phyloP scores from a whole-genome alignment of 2,113 vertebrate species.

The Ploceus nigricollis region DNA sequence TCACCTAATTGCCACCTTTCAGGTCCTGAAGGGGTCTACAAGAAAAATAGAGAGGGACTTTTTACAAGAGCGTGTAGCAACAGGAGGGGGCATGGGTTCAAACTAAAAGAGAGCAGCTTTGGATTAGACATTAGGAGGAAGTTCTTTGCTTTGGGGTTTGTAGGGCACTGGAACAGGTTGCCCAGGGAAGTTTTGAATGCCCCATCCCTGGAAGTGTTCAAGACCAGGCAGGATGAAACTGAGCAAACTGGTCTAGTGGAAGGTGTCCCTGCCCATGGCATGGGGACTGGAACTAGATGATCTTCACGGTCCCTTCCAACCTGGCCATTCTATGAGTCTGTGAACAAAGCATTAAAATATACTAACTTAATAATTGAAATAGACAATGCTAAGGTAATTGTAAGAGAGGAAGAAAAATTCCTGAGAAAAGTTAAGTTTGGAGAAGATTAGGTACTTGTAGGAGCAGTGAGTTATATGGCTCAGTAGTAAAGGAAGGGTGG shows the following conservation, averaged over 20 bases:
- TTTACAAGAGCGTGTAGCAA: not conserved
- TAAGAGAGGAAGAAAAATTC: not conserved
- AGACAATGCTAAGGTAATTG: not conserved
- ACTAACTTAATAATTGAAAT: not conserved
- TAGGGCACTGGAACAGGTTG: not conserved
- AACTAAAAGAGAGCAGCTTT: not conserved
- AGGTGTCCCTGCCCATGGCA: not conserved
- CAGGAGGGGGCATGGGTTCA: not conserved
- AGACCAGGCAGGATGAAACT: rapidly evolving
- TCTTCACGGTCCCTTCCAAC: not conserved
- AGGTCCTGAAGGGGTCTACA: not conserved
- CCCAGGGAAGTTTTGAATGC: not conserved
- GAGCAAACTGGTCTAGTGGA: not conserved
- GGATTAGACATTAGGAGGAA: not conserved
- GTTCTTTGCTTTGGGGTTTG: not conserved
- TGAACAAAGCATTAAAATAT: not conserved
- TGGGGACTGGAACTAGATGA: not conserved
- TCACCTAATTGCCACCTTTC: rapidly evolving
- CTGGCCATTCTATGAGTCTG: rapidly evolving
- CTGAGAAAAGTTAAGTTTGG: not conserved
- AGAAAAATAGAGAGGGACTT: not conserved
- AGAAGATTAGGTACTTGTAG: not conserved
- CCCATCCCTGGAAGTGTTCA: not conserved
- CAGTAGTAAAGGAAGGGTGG: not conserved
- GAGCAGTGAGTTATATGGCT: rapidly evolving